phyloP scores from a whole-genome alignment of 2,797 vertebrate species.

The Allochrocebus solatus region DNA sequence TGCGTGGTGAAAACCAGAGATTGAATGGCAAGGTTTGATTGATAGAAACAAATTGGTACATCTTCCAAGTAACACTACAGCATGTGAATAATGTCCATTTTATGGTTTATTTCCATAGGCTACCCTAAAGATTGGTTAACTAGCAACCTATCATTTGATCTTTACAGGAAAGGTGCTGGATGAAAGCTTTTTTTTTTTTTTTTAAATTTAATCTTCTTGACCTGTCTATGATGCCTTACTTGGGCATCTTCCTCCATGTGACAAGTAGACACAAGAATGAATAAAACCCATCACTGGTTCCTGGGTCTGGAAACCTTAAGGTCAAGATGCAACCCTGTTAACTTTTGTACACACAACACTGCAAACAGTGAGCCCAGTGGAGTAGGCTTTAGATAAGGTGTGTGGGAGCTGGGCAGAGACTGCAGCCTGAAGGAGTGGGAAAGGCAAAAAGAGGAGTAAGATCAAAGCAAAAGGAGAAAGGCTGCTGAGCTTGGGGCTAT shows the following conservation, averaged over 20 bases:
- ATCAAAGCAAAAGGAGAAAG: not conserved
- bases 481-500: not conserved
- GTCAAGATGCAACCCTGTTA: not conserved
- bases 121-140: not conserved
- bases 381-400: accelerated
- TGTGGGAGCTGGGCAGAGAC: accelerated
- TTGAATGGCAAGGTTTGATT: not conserved
- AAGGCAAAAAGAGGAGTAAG: accelerated
- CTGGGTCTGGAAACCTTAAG: not conserved
- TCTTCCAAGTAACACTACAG: not conserved
- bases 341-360: too few relatives aligned
- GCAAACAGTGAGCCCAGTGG: not conserved
- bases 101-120: not conserved
- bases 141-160: not conserved
- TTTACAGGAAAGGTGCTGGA: not conserved
- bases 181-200: not conserved
- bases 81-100: not conserved
- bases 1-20: not conserved
- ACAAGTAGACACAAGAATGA: not conserved
- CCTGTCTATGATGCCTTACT: not conserved
- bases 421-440: accelerated
- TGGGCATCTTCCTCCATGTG: not conserved
- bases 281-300: not conserved
- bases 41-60: not conserved
- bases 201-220: not conserved